Evolutionary conservation across 53 echinoderm and acorn worm species (phyloP), one percentile per base, ranked within the genome.

Genomic region (Holothuria scabra): DNA sequence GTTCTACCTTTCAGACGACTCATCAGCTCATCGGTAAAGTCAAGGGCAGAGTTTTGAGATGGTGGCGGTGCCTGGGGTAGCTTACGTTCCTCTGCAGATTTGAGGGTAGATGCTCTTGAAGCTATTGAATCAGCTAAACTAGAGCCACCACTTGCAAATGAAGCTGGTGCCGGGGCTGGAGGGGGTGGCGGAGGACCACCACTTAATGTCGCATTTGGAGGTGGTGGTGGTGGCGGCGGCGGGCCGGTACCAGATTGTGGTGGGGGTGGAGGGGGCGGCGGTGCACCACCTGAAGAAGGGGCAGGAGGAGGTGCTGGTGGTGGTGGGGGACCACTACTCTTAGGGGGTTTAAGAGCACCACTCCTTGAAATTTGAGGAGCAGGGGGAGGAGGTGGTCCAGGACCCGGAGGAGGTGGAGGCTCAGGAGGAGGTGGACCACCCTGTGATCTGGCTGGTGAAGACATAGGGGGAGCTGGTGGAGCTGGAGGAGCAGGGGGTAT

Each of bases 171-270:
- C 41, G 78, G 88, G 24, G 92, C 70, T 61, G 87, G 92, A 30
- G 90, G 80, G 1, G 49, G 28, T 37, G 86, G 91, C 44, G 74
- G 33, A 34, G 66, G 56, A 1, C 66, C 60, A 14, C 12, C 87
- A 33, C 52, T 22, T 21, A 34, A 26, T 19, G 56, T 26, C 1
- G 16, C 18, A 52, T 18, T 18, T 23, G 62, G 61, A 22, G 55
- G 29, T 30, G 89, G 86, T 46, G 94, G 91, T 16, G 89, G 94
- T 23, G 94, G 94, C 0, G 90, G 90, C 1, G 86, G 83, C 18
- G 79, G 84, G 16, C 69, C 84, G 2, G 49, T 21, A 55, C 58
- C 37, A 19, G 60, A 32, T 52, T 22, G 63, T 5, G 82, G 60
- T 12, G 87, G 69, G 10, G 83, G 75, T 9, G 86, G 84, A 0